Conservation (phyloP, 2,113 vertebrate species). For the Mus spicilegus region DNA sequence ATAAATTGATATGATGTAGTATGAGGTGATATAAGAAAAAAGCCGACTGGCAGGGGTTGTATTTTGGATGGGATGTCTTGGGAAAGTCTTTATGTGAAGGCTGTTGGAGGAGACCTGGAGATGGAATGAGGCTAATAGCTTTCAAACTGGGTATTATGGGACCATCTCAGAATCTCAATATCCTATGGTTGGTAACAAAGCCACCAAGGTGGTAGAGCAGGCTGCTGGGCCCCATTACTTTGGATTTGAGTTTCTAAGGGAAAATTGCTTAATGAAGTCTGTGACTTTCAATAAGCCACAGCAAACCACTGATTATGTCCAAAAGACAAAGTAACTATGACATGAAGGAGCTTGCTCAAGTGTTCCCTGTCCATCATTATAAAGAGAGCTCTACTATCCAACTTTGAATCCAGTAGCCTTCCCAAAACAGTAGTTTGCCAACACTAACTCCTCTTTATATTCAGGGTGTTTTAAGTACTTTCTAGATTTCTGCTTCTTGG, state of each 20-base stretch:
- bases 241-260: neutral
- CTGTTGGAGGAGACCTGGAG: neutral
- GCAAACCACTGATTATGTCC: neutral
- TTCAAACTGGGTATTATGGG: neutral
- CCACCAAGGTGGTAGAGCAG: neutral
- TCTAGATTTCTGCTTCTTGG: neutral
- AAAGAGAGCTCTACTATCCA: neutral
- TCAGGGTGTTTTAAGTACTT: neutral
- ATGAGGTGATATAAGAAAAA: neutral
- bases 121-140: neutral
- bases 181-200: neutral
- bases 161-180: neutral
- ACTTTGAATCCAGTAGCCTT: neutral
- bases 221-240: fast-evolving
- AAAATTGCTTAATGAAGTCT: neutral
- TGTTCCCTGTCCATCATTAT: neutral
- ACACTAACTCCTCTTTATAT: fast-evolving
- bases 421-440: neutral
- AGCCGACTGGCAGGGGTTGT: neutral
- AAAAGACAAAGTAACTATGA: neutral
- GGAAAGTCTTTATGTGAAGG: neutral
- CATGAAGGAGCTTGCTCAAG: neutral
- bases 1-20: neutral
- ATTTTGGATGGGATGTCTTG: neutral
- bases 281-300: neutral